Percentiles rank a stretch among this genome's conserved stretches.
phyloP scores from a whole-genome alignment of 2,113 vertebrate species.

The Brachyistius frenatus region DNA sequence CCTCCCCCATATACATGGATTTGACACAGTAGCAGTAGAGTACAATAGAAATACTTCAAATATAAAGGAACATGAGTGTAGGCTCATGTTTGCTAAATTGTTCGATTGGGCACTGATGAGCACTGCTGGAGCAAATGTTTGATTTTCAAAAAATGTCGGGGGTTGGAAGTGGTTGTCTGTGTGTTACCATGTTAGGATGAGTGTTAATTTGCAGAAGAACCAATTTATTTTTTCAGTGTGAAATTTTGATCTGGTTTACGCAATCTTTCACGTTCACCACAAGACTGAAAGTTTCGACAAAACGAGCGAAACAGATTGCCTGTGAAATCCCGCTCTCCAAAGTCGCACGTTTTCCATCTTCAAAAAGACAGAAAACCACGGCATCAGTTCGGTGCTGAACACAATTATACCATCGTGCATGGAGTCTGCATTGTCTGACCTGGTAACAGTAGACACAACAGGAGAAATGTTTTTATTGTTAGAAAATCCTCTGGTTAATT shows the following conservation, averaged over 20 bases:
- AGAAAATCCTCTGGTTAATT: slow-evolving; percentile 72
- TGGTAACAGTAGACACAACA: slow-evolving; percentile 33
- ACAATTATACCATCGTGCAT: not conserved
- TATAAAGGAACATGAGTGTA: not conserved
- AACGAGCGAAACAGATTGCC: slow-evolving; percentile 66
- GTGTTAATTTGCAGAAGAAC: slow-evolving; percentile 16
- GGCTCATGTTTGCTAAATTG: not conserved
- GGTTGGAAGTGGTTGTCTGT: slow-evolving; percentile 2
- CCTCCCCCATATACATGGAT: slow-evolving; percentile 35
- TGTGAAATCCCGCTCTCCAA: slow-evolving; percentile 64
- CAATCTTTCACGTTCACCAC: slow-evolving; percentile 57
- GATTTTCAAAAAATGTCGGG: not conserved
- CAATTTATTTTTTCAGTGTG: slow-evolving; percentile 60
- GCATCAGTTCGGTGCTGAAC: not conserved
- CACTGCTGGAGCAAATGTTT: not conserved
- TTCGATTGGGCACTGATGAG: not conserved
- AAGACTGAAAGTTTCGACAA: slow-evolving; percentile 57
- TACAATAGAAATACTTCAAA: slow-evolving; percentile 22
- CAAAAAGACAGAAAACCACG: slow-evolving; percentile 5
- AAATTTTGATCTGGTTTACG: slow-evolving; percentile 50
- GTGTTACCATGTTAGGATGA: slow-evolving; percentile 3
- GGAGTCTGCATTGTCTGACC: slow-evolving; percentile 9
- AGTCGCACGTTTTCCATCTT: slow-evolving; percentile 53
- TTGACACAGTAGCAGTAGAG: slow-evolving; percentile 9
- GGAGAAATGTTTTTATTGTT: slow-evolving; percentile 57